Conservation (phyloP, 2,797 vertebrate genomes). For the Eospalax fontanierii region DNA sequence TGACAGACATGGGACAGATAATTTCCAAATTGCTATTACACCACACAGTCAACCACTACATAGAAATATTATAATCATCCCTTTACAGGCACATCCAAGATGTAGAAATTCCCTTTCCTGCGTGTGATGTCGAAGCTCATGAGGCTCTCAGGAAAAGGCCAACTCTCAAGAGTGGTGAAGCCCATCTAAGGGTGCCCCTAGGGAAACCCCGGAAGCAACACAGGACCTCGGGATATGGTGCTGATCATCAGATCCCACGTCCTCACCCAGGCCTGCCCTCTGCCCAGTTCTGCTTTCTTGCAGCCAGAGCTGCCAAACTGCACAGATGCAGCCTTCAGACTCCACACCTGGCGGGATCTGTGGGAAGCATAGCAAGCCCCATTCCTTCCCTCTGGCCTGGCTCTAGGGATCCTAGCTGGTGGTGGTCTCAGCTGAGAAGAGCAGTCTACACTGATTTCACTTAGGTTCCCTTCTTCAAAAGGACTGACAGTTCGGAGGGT, state of each 20-base stretch:
- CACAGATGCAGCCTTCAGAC: neutral
- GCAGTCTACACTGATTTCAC: neutral
- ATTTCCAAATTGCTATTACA: neutral
- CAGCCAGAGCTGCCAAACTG: neutral
- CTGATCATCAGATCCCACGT: neutral
- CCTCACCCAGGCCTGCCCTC: neutral
- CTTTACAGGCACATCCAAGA: neutral
- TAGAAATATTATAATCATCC: neutral
- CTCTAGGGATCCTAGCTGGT: no score
- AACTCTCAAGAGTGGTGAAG: neutral
- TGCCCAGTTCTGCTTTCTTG: neutral
- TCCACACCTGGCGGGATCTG: neutral
- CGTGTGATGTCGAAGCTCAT: neutral
- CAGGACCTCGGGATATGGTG: rapidly evolving
- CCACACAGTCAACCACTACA: neutral
- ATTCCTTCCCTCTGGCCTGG: neutral
- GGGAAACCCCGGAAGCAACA: neutral
- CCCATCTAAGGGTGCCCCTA: neutral
- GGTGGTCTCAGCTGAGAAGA: neutral
- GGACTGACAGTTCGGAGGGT: neutral
- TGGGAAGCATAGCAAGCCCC: rapidly evolving
- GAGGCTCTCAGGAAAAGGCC: neutral
- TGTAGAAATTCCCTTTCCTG: neutral
- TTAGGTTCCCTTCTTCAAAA: neutral
- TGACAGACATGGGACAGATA: rapidly evolving